Evolutionary conservation across 2,888 invertebrate genomes (phyloP).

Genomic region (Brenthis daphne): DNA sequence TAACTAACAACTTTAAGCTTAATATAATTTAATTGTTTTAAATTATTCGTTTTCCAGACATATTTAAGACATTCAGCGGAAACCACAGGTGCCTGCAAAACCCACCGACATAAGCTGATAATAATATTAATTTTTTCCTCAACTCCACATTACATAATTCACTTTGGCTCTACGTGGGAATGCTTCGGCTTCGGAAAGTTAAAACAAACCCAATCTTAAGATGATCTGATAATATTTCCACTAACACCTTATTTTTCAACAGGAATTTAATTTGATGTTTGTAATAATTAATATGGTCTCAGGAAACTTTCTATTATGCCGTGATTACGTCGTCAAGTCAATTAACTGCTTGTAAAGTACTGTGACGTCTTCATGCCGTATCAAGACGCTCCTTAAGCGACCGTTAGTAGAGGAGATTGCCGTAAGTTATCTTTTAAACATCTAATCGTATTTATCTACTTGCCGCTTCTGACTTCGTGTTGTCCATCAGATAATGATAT

Average conservation of each 20-base stretch:
- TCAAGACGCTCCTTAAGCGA: not conserved
- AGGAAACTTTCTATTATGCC: conserved; percentile 57
- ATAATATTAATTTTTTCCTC: too few relatives aligned
- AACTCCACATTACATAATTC: not conserved
- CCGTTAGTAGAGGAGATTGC: conserved; percentile 4
- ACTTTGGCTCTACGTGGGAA: not conserved
- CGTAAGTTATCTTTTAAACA: conserved; percentile 9
- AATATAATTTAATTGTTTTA: too few relatives aligned
- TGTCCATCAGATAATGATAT: not conserved
- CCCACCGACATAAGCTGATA: not conserved
- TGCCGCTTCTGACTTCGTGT: conserved; percentile 1
- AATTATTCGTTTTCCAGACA: too few relatives aligned
- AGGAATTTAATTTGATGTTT: conserved; percentile 1
- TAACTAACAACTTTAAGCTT: too few relatives aligned
- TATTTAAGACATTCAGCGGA: not conserved
- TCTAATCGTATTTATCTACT: conserved; percentile 15
- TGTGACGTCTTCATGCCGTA: conserved; percentile 5
- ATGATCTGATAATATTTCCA: conserved; percentile 5
- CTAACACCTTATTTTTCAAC: not conserved
- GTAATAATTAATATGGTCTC: conserved; percentile 3
- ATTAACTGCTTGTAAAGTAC: conserved; percentile 15
- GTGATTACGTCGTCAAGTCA: conserved; percentile 18
- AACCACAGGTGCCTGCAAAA: not conserved
- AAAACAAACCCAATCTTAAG: not conserved
- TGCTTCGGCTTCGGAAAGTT: not conserved